Evolutionary conservation across 2,888 invertebrate genomes (phyloP).

Genomic region (Luffia ferchaultella): DNA sequence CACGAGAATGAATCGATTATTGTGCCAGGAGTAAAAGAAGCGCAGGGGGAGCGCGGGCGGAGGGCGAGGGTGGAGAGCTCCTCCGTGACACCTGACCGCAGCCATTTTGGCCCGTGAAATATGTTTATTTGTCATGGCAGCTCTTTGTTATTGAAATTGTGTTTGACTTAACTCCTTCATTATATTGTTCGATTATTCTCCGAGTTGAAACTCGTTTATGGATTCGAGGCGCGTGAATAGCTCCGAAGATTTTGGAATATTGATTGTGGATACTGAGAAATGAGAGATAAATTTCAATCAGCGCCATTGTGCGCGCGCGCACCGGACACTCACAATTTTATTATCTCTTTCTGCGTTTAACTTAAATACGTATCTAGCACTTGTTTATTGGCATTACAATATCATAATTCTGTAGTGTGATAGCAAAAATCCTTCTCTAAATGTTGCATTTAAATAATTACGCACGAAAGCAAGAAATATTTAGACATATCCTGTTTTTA

Average conservation of each 20-base stretch:
- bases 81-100: slow-evolving; percentile 61
- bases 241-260: slow-evolving; percentile 59
- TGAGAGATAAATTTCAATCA: slow-evolving; percentile 66
- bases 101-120: slow-evolving; percentile 65
- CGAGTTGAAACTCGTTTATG: slow-evolving; percentile 54
- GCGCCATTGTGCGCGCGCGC: slow-evolving; percentile 19
- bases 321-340: neutral
- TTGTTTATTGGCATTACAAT: neutral
- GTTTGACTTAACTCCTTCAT: slow-evolving; percentile 65
- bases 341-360: neutral
- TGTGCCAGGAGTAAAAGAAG: slow-evolving; percentile 41
- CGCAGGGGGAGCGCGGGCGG: slow-evolving; percentile 18
- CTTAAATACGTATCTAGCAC: neutral
- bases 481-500: no score
- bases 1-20: slow-evolving; percentile 57
- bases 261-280: slow-evolving; percentile 66
- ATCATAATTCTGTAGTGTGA: no score
- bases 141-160: slow-evolving; percentile 65
- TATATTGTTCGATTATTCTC: slow-evolving; percentile 64
- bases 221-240: slow-evolving; percentile 52
- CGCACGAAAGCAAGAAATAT: no score
- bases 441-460: no score
- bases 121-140: slow-evolving; percentile 65
- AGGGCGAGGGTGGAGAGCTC: slow-evolving; percentile 24
- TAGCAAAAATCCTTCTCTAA: no score